Percentiles rank a stretch among this genome's conserved stretches.
Evolutionary conservation across 2,888 invertebrate genomes (phyloP).

Genomic region (Acrobasis repandana): DNA sequence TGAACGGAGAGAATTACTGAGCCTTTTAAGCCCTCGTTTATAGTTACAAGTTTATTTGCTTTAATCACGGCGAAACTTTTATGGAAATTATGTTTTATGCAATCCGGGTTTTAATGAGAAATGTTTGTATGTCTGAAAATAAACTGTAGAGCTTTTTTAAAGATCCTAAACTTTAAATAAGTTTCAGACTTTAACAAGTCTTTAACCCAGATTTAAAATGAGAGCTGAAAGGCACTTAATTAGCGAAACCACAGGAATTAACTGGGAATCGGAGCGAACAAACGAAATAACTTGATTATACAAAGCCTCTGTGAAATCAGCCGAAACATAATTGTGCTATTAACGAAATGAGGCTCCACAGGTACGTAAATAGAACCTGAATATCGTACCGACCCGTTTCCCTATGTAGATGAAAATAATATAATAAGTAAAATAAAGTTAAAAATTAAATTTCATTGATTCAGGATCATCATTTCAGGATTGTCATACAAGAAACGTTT

Average conservation of each 20-base stretch:
- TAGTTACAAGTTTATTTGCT: background rate
- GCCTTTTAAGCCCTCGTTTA: background rate
- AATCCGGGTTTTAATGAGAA: too few relatives aligned
- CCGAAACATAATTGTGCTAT: constrained; percentile 12
- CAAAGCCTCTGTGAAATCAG: constrained; percentile 8
- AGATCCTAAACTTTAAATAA: background rate
- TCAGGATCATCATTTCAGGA: too few relatives aligned
- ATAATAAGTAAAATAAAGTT: too few relatives aligned
- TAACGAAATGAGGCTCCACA: constrained; percentile 2
- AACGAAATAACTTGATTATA: constrained; percentile 13
- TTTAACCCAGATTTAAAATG: background rate
- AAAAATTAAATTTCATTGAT: too few relatives aligned
- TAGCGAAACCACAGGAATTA: background rate
- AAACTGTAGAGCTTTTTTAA: too few relatives aligned
- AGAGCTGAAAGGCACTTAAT: constrained; percentile 5
- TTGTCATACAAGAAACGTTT: too few relatives aligned
- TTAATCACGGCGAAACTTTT: background rate
- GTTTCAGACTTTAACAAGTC: background rate
- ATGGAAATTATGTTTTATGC: too few relatives aligned
- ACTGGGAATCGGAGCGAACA: constrained; percentile 1
- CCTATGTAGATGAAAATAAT: too few relatives aligned
- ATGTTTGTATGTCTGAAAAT: too few relatives aligned
- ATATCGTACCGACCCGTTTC: background rate
- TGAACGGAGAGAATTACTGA: background rate
- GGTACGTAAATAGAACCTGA: background rate